Conservation (phyloP, 2,888 invertebrate genomes). For the Gonocerus acuteangulatus region DNA sequence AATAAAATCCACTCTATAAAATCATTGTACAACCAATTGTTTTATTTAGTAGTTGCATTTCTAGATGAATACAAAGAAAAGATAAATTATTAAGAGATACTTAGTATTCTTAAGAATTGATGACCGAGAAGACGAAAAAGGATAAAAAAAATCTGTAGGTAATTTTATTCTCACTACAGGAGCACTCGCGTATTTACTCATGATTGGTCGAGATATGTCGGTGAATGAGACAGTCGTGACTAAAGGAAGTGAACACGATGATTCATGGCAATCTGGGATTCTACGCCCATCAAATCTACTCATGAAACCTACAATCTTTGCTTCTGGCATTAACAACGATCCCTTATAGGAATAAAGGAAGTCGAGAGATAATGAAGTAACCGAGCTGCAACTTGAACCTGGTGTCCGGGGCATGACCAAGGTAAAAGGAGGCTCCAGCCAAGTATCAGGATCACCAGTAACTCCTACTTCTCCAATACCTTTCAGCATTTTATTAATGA, state of each 20-base stretch:
- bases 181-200: slow-evolving; percentile 45
- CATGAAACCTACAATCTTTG: slow-evolving; percentile 45
- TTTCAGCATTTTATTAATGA: neutral
- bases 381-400: neutral
- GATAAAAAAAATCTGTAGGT: slow-evolving; percentile 68
- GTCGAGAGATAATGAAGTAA: neutral
- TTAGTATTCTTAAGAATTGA: too few relatives aligned
- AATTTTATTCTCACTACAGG: slow-evolving; percentile 59
- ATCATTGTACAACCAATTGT: too few relatives aligned
- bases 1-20: too few relatives aligned
- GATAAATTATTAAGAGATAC: too few relatives aligned
- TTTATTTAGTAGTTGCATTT: too few relatives aligned
- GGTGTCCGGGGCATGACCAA: neutral
- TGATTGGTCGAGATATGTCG: slow-evolving; percentile 27
- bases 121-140: slow-evolving; percentile 44
- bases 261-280: slow-evolving; percentile 13
- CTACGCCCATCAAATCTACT: slow-evolving; percentile 3
- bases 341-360: slow-evolving; percentile 49
- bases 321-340: slow-evolving; percentile 45
- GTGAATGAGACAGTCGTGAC: slow-evolving; percentile 27
- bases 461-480: slow-evolving; percentile 9
- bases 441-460: slow-evolving; percentile 9
- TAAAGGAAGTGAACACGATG: slow-evolving; percentile 7
- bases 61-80: too few relatives aligned
- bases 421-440: slow-evolving; percentile 3